Evolutionary conservation across 2,888 invertebrate species (phyloP), one percentile per base, ranked within the genome.

Genomic region (Malthinus seriepunctatus): DNA sequence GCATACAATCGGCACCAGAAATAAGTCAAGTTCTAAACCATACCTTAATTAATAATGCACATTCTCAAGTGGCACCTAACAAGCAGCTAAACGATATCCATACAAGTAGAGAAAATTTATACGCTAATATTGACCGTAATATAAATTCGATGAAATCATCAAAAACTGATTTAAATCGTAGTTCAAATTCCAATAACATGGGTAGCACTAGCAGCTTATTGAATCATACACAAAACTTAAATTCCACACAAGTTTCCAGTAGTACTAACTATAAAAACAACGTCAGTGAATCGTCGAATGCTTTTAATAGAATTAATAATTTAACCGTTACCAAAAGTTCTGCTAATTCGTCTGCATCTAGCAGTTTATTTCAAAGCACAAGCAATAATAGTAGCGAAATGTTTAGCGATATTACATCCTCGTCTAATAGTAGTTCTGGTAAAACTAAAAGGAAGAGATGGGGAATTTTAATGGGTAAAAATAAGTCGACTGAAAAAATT

Each of bases 1-100:
- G 89, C 65, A 82, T 89, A 31, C 89, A 89, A 46, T 88, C 89
- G 0, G 88, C 89, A 0, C 88, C 88, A 7, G 88, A 88, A 67
- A 79, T 79, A 51, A 76, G 74, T 56, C 75, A 76, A 61, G 75
- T 74, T 10, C 65, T 76, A 23, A 74, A 74, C 57, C 73, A 73
- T 55, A 63, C 72, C 2, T 66, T 75, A n/a, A 71, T 75, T 1
- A 73, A 73, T 57, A 69, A 73, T 3, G 64, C 76, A 11, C 66
- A 63, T 44, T 45, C 60, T 1, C 64, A 64, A 34, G 47, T 63
- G 11, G 53, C 59, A 47, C 32, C 32, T n/a, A 62, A 62, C 32
- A 35, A 56, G 7, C 73, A 73, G 61, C 69, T 62, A 35, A 49
- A 52, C 8, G 56, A 58, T 46, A 63, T 56, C 8, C 65, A 66